phyloP scores from a whole-genome alignment of 1,140 invertebrate genomes.

The Dendroctonus valens region DNA sequence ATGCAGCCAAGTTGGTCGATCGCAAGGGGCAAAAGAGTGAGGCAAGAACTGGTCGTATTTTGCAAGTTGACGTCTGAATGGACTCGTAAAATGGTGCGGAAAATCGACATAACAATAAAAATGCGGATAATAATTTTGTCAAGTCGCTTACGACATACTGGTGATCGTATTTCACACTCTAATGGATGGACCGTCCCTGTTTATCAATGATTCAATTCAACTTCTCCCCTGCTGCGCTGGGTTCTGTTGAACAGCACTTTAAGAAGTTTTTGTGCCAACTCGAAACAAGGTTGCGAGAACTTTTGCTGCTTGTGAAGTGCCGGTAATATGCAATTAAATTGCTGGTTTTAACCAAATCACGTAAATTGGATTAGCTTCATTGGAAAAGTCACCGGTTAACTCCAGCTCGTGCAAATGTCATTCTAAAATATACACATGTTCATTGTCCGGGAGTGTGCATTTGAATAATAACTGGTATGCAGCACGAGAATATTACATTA shows the following conservation, averaged over 20 bases:
- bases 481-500: conserved; percentile 23
- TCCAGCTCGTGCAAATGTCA: not conserved
- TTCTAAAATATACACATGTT: conserved; percentile 7
- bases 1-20: not conserved
- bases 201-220: no score
- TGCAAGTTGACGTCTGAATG: conserved; percentile 24
- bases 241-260: no score
- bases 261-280: no score
- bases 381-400: not conserved
- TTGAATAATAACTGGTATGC: conserved; percentile 16
- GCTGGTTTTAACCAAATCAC: not conserved
- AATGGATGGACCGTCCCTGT: conserved; percentile 2
- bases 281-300: no score
- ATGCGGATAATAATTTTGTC: conserved; percentile 26
- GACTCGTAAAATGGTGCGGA: conserved; percentile 22
- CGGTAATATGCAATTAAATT: not conserved
- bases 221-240: no score
- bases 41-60: conserved; percentile 5
- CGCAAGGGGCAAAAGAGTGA: not conserved
- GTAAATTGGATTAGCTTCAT: not conserved
- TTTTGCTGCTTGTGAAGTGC: no score
- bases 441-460: conserved; percentile 1
- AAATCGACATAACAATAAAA: conserved; percentile 28
- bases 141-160: conserved; percentile 3
- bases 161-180: conserved; percentile 14